Base-by-base conservation (phyloP, 1,140 invertebrate species). In the Tetranychus urticae region DNA sequence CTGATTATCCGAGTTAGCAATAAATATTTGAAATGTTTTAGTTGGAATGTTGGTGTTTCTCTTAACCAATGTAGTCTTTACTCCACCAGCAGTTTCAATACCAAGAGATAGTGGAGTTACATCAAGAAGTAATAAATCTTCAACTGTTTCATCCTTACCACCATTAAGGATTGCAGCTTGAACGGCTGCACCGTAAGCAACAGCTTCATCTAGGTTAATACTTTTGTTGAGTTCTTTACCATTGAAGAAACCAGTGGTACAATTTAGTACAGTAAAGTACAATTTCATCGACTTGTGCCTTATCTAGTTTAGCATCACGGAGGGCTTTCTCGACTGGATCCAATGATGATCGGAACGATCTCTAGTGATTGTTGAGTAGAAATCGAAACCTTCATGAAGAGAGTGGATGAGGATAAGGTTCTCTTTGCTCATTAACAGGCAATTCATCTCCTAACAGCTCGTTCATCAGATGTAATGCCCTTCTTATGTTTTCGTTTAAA, bases 401-500 rank as follows among this genome's bases (percentile, higher is more conserved):
- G 90, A 94, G 77, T 92, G 66, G 86, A 88, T 52, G 87, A 83
- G 62, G 89, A 94, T 58, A 99, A 77, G 48, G 89, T 88, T 71
- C 94, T 80, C 80, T 97, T 97, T 0, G 93, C 92, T 72, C 96
- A 96, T 72, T 97, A 92, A 14, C 96, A 90, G 75, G 96, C 92
- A 74, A 90, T 82, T 75, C 92, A 80, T 64, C 96, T 96, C 75
- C 96, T 90, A 3, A 96, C 88, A 67, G 92, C 90, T 68, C 89
- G 78, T 73, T 91, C 76, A 72, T 96, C 90, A 70, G 88, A 90
- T 63, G 89, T 80, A 70, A 97, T 88, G 69, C 97, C 92, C 75
- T 97, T 97, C 70, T 89, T 88, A 78, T 91, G 91, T 81, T 97
- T 97, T 77, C 96, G 97, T 79, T 97, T 97, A 81, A 94, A 96